phyloP scores from a whole-genome alignment of 1,140 invertebrate genomes.

The Pachyrhynchus sulphureomaculatus region DNA sequence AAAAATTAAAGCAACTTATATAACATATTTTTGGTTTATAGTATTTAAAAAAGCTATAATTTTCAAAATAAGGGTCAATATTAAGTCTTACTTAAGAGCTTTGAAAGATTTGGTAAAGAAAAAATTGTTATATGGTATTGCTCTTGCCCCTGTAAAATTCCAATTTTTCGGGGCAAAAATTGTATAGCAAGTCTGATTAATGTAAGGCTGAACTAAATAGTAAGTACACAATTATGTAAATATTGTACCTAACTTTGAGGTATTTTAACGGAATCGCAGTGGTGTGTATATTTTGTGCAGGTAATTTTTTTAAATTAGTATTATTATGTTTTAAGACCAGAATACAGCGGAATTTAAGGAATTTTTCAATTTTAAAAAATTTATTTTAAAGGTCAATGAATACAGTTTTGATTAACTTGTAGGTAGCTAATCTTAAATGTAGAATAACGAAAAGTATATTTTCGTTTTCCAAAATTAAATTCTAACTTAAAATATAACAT shows the following conservation, averaged over 20 bases:
- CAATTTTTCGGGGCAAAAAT: constrained; percentile 22
- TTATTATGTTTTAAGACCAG: not conserved
- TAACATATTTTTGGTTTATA: too few relatives aligned
- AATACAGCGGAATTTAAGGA: not conserved
- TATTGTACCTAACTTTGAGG: constrained; percentile 40
- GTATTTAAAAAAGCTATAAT: too few relatives aligned
- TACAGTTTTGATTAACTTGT: too few relatives aligned
- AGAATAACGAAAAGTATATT: too few relatives aligned
- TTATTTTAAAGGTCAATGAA: too few relatives aligned
- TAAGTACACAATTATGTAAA: constrained; percentile 44
- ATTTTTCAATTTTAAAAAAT: constrained; percentile 7
- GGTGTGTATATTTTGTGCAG: constrained; percentile 31
- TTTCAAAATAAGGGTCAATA: too few relatives aligned
- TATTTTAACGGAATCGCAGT: constrained; percentile 38
- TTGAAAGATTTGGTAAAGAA: constrained; percentile 5
- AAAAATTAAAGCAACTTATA: too few relatives aligned
- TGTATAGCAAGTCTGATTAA: constrained; percentile 49
- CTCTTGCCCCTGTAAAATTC: constrained; percentile 13
- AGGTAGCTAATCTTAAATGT: too few relatives aligned
- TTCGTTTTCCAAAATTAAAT: too few relatives aligned
- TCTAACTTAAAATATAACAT: too few relatives aligned
- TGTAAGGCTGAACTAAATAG: constrained; percentile 48
- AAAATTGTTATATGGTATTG: constrained; percentile 16
- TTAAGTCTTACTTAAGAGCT: too few relatives aligned
- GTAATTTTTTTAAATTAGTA: constrained; percentile 5